Evolutionary conservation across 2,888 invertebrate species (phyloP).

Genomic region (Operophtera brumata): DNA sequence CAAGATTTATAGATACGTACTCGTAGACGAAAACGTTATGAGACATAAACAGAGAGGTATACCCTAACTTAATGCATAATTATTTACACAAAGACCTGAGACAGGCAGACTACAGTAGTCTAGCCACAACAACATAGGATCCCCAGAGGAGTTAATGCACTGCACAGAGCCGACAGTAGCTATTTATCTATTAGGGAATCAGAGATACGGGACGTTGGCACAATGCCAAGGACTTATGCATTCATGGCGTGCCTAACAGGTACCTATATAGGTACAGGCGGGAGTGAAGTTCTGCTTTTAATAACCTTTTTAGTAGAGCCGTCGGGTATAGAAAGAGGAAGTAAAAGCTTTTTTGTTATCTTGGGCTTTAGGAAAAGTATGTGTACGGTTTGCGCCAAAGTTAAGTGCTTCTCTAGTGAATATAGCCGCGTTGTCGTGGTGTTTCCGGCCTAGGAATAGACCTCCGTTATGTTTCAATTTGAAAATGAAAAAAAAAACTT

Average conservation of each 20-base stretch:
- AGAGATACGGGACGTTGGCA: slow-evolving; percentile 50
- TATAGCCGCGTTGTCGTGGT: too few species aligned
- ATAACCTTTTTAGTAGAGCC: neutral
- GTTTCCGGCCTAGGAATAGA: too few species aligned
- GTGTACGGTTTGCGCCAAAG: too few species aligned
- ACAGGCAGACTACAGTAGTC: slow-evolving; percentile 9
- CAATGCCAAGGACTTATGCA: slow-evolving; percentile 47
- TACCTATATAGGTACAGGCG: slow-evolving; percentile 36
- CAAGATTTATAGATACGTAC: too few species aligned
- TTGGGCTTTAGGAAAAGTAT: too few species aligned
- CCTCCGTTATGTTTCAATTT: too few species aligned
- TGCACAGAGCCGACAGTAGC: slow-evolving; percentile 29
- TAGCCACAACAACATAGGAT: slow-evolving; percentile 11
- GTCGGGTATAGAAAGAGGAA: neutral
- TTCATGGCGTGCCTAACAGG: slow-evolving; percentile 42
- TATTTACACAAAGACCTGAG: neutral
- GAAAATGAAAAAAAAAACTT: too few species aligned
- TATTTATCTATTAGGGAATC: slow-evolving; percentile 63
- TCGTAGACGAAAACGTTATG: too few species aligned
- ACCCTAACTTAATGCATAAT: neutral
- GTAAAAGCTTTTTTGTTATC: too few species aligned
- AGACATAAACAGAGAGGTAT: too few species aligned
- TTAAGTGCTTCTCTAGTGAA: too few species aligned
- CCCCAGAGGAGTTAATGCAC: slow-evolving; percentile 20
- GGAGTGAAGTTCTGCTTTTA: slow-evolving; percentile 9